Base-by-base conservation (phyloP, 2,113 vertebrate genomes). In the Sylvilagus bachmani region DNA sequence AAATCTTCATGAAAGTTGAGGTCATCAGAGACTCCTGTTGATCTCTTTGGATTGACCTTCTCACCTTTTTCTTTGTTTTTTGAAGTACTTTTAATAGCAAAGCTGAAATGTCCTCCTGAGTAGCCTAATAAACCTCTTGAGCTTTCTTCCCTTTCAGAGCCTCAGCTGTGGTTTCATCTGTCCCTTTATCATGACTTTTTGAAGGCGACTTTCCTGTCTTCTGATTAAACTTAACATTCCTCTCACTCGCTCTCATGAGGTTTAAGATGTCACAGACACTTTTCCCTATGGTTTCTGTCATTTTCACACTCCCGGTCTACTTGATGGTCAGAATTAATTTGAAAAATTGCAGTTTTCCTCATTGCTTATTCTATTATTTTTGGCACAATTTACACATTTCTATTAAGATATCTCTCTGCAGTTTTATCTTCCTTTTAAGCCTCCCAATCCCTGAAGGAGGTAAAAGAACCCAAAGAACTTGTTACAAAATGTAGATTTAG, bases 241-340 rank as follows among this genome's bases (percentile, higher is more conserved):
- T 91, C n/a, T 85, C 31, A 8, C 22, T 31, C 5, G 4, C 6
- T 84, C 67, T 31, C 73, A 64, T 0, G 55, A 92, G n/a, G 2
- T 13, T 90, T 82, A 67, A 82, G 38, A 44, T 70, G 58, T 86
- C 89, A 66, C 38, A 24, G 31, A 64, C 58, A 53, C 12, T n/a
- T 80, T 88, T 90, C 36, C 70, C 53, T 70, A 0, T 74, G 29
- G 16, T 29, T 95, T 81, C 64, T 96, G 64, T 70, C 83, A 70
- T 94, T 70, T 83, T 86, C 22, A 91, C 71, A 71, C 61, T 81
- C 49, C 31, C 5, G 24, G 13, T 84, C 62, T 84, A 53, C 36
- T 75, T 62, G n/a, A 87, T n/a, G 71, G n/a, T 58, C 62, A 94
- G 92, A 95, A 80, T 86, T 96, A 79, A 94, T 91, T 80, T 94